A percentile compares a stretch with the other conserved stretches of the same genome.
phyloP scores from a whole-genome alignment of 2,888 invertebrate genomes.

The Salpingus planirostris region DNA sequence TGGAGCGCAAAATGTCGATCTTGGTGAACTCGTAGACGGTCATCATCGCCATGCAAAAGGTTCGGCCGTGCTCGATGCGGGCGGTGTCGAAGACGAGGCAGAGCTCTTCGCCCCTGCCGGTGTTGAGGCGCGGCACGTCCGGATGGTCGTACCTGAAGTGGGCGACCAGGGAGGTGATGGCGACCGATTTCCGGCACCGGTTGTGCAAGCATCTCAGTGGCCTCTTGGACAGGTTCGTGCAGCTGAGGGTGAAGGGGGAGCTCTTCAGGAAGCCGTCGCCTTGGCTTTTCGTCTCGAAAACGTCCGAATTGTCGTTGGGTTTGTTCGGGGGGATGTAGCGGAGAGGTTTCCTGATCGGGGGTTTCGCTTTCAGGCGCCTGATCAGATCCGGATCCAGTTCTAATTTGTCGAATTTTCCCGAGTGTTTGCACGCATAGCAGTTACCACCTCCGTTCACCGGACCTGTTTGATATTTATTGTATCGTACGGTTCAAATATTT shows the following conservation, averaged over 20 bases:
- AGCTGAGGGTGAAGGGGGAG: slow-evolving; percentile 3
- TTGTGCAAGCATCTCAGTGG: slow-evolving; percentile 33
- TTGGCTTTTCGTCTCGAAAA: slow-evolving; percentile 25
- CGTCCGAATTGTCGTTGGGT: slow-evolving; percentile 2
- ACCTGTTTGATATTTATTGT: slow-evolving; percentile 7
- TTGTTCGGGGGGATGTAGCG: slow-evolving; percentile 21
- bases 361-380: slow-evolving; percentile 29
- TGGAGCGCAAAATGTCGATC: slow-evolving; percentile 22
- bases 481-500: not conserved
- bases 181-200: slow-evolving; percentile 33
- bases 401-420: slow-evolving; percentile 21
- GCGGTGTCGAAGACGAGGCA: slow-evolving; percentile 26
- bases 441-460: slow-evolving; percentile 18
- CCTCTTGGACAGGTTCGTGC: slow-evolving; percentile 3
- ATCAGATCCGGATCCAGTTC: slow-evolving; percentile 26
- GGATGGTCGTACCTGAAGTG: slow-evolving; percentile 37
- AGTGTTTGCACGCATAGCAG: slow-evolving; percentile 22
- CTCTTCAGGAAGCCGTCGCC: slow-evolving; percentile 12
- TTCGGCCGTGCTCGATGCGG: slow-evolving; percentile 23
- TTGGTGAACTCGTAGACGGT: slow-evolving; percentile 30
- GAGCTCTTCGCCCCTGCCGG: slow-evolving; percentile 28
- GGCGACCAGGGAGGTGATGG: slow-evolving; percentile 29
- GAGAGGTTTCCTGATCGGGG: slow-evolving; percentile 32
- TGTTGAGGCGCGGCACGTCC: slow-evolving; percentile 24
- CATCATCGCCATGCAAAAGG: slow-evolving; percentile 31